Base-by-base conservation (phyloP, 2,113 vertebrate species). In the Catharus bicknelli region DNA sequence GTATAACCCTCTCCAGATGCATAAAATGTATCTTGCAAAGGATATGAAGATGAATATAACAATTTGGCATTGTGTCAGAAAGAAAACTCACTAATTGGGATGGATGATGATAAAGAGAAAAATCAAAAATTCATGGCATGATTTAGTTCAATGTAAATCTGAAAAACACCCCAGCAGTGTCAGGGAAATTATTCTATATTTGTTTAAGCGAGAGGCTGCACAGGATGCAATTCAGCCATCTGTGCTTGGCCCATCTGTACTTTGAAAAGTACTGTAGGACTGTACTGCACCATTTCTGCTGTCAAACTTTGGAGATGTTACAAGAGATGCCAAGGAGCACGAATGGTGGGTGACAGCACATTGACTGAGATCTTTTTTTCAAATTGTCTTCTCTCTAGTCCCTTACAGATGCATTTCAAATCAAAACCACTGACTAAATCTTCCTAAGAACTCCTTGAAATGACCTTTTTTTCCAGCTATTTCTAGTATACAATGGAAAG, bases 181-280 rank as follows among this genome's bases (percentile, higher is more conserved):
- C 63, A 58, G 45, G 29, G 45, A 85, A 89, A 92, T 78, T 51
- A 87, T 83, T 92, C 67, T 47, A 10, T 86, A 80, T 80, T 85
- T 93, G 69, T 70, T 88, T 59, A 94, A 83, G 43, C 5, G 14
- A 89, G 76, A 85, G 55, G 43, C 72, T 78, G 80, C 47, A 61
- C 21, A 63, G 77, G 66, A 82, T 86, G 54, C 58, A 79, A 58
- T 72, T 82, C 59, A 64, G 62, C 89, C 90, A 92, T 75, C 79
- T 91, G 95, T 76, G 67, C 85, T 84, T 91, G 78, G 74, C 70
- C 74, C 84, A 85, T 53, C 72, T 83, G 50, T 57, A 86, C 68
- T 70, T 27, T 21, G 80, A 17, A 16, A 58, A 78, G 62, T 13
- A 19, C 57, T 2, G 3, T 30, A 34, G 38, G 40, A 17, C 57